Base-by-base conservation (phyloP, 2,888 invertebrate species). In the Chirona hameri region DNA sequence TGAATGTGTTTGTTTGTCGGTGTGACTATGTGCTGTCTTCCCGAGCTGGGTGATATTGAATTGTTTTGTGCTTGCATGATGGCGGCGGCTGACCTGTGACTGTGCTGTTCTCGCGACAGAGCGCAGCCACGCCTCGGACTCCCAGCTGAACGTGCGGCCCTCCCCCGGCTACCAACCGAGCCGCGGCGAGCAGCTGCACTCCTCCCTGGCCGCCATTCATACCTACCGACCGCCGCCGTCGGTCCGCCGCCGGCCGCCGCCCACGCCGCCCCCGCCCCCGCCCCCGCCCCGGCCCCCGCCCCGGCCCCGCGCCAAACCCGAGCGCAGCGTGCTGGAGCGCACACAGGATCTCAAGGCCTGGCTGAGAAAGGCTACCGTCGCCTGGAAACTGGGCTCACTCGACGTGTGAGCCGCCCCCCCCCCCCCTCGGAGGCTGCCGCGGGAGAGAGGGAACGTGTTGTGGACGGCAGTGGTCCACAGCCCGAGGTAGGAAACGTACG, bases 221-320 rank as follows among this genome's bases (percentile, higher is more conserved):
- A 76, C 76, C 1, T 29, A 76, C 29, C 82, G 85, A 84, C 39
- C 85, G 81, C 48, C 85, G 80, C 83, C 46, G 21, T 24, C 39
- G 21, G 21, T 21, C 9, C 39, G 27, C 24, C 76, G 72, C 72
- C 31, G 18, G 4, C 72, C 46, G 24, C 76, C 39, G 31, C 87
- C 85, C 86, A 86, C 82, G 87, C 87, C 85, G 85, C 84, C 39
- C 87, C 88, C 85, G 88, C 88, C 84, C 87, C 88, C 84, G 81
- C 87, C 85, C 83, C 85, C 57, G 79, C 83, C 46, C 82, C 83
- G 29, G 69, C 55, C 14, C 57, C 81, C 15, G 76, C 24, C 21
- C 39, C 46, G 21, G 7, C 76, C 27, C 18, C 39, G 46, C 9
- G 39, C 39, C 46, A 39, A 24, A 2, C 46, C 39, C 24, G 76